Evolutionary conservation across 53 echinoderm and acorn worm genomes (phyloP), one percentile per base, ranked within the genome.

Genomic region (Holothuria scabra): DNA sequence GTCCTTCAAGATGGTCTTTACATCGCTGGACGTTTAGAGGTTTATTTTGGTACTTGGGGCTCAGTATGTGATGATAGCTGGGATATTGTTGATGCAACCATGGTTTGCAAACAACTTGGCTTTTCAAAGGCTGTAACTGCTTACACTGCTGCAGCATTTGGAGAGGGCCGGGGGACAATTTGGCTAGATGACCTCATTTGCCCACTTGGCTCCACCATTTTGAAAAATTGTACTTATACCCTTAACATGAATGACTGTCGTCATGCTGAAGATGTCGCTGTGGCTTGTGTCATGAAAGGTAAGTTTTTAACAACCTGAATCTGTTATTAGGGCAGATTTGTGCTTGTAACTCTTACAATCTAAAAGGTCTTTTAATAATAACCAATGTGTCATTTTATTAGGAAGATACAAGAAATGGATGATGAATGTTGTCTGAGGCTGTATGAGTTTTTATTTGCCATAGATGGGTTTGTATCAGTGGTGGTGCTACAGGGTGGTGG

Each of bases 131-230:
- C 88, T 1, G 26, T 71, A 1, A 79, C 86, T 1, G 84, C 84
- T 5, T 62, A 31, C 30, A 69, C 80, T 13, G 62, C 52, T n/a
- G 90, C 88, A 31, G 59, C 56, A 25, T 90, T 91, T 74, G 93
- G 89, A 2, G 83, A 60, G 34, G 95, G 95, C 1, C 72, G 21
- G 19, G 86, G 93, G 5, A 66, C 81, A 8, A 93, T 95, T 30
- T 91, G 86, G 83, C 67, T 95, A 49, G 93, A 93, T 64, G 80
- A 93, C 32, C 60, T 95, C 10, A 10, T 29, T 1, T 95, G 95
- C 49, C 60, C 60, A 12, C 21, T 10, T 18, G 62, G 21, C 25
- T 24, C 60, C 28, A 35, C 25, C 34, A 18, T 34, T 12, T 11
- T 80, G 23, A 25, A 35, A 12, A 35, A 59, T 29, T 80, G 80